Base-by-base conservation (phyloP, 2,888 invertebrate genomes). In the Tinea trinotella region DNA sequence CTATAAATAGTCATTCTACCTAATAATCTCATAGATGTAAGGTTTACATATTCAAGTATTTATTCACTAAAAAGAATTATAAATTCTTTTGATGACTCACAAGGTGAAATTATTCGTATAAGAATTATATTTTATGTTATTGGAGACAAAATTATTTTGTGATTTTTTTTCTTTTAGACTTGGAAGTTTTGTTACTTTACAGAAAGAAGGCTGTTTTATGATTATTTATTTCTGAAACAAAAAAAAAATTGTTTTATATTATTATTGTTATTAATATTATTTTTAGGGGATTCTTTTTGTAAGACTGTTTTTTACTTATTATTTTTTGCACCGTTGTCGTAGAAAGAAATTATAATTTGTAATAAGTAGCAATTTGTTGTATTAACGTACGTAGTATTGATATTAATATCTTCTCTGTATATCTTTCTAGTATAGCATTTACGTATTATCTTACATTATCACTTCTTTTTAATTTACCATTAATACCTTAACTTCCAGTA, bases 1-100 rank as follows among this genome's bases (percentile, higher is more conserved):
- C 40, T 40, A 15, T 40, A n/a, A n/a, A n/a, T n/a, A 40, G 40
- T 40, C 40, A 40, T 40, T 40, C 40, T 40, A 15, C 2, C n/a
- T 7, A n/a, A 40, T 40, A 40, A 40, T 40, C 40, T 40, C 40
- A 40, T 40, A 40, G 40, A 15, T 15, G 15, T 12, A 40, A 13
- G 3, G 12, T 40, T 13, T 40, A 15, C 12, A 13, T 40, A 40
- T 15, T 15, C 12, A 40, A 12, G 15, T 40, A 15, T 40, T 15
- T 40, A 40, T 13, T 13, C 35, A 7, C 35, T 13, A 13, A 40
- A 40, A 40, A 40, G 40, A 15, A 40, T 40, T 40, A 40, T 40
- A 40, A 40, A 40, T 40, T 40, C 40, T 40, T 40, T 40, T 15
- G 40, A 30, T 30, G 30, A 40, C 40, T 40, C 40, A 40, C 40